Evolutionary conservation across 35 echinoderm and acorn worm genomes (phyloP), one percentile per base, ranked within the genome.

Genomic region (Holothuria glaberrima): DNA sequence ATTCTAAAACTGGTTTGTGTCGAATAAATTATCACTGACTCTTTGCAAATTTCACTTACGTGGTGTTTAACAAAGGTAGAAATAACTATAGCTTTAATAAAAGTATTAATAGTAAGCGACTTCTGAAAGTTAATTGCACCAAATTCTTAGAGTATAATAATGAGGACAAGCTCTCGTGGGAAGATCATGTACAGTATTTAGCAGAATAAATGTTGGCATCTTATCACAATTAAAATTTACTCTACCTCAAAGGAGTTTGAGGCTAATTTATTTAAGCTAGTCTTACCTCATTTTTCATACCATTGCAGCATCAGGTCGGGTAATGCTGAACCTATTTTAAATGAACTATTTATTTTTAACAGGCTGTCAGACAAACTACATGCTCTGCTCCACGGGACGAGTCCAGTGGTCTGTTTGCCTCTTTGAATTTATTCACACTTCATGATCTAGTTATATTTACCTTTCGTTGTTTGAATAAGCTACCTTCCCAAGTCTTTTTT

Each of bases 291-390:
- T 21, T 59, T 12, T 12, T 18, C 58, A 18, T 61, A 61, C 0
- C n/a, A n/a, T 2, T 0, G 0, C n/a, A 61, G 16, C n/a, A 61
- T 61, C n/a, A 18, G 58, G 58, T 61, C 58, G 58, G 58, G 58
- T 0, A 0, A 14, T 61, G n/a, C 58, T 61, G n/a, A 61, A 61
- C 0, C 3, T 61, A 61, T 61, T n/a, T 3, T 61, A 61, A 0
- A 61, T 3, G n/a, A 61, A 61, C 58, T 61, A 0, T 61, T 61
- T 61, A 61, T 61, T n/a, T 0, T 61, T 61, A 0, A 61, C 16
- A 61, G 58, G 58, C 58, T 61, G n/a, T 61, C 58, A 61, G 58
- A 61, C 58, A 61, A 61, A 61, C n/a, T 61, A 61, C 58, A 61
- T 61, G 58, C 58, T 61, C 58, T 61, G 58, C 58, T 61, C 58